phyloP scores from a whole-genome alignment of 2,113 vertebrate species.

The Nibea albiflora region DNA sequence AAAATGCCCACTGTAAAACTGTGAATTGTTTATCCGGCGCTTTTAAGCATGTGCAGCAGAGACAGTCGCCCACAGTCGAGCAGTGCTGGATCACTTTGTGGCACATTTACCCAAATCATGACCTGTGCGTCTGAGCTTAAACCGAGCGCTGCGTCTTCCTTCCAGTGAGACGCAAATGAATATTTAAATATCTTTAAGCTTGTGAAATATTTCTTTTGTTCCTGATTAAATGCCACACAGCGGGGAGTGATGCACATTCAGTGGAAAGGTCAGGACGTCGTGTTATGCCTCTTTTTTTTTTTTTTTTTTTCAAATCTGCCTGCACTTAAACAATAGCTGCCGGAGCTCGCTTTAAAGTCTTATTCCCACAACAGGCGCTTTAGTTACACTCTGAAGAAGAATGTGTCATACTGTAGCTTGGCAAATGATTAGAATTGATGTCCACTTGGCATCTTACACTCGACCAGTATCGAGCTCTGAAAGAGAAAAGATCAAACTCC shows the following conservation, averaged over 20 bases:
- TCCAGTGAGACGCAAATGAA: slow-evolving; percentile 25
- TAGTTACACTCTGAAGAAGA: background rate
- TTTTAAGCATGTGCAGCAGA: slow-evolving; percentile 28
- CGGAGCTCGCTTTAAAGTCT: slow-evolving; percentile 3
- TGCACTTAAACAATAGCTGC: slow-evolving; percentile 11
- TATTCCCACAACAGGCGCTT: slow-evolving; percentile 12
- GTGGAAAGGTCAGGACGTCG: slow-evolving; percentile 53
- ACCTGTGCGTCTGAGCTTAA: background rate
- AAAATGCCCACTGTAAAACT: slow-evolving; percentile 49
- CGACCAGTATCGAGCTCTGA: background rate
- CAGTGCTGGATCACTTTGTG: slow-evolving; percentile 11
- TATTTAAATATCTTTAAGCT: slow-evolving; percentile 8
- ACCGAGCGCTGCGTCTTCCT: background rate
- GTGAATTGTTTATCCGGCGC: slow-evolving; percentile 51
- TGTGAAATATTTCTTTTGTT: slow-evolving; percentile 18
- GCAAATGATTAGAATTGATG: slow-evolving; percentile 6
- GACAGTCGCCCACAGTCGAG: slow-evolving; percentile 2
- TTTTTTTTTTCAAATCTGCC: background rate
- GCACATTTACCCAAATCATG: slow-evolving; percentile 8
- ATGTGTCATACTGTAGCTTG: background rate
- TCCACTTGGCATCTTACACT: background rate
- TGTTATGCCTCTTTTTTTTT: background rate
- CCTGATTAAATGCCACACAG: slow-evolving; percentile 43
- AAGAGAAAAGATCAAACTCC: background rate
- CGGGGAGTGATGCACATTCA: slow-evolving; percentile 11